A percentile compares a stretch with the other conserved stretches of the same genome.
These are phyloP conservation scores for Agelastica alni DNA, from an alignment of 2,888 invertebrate species.

Conservation along the genomic window DNA sequence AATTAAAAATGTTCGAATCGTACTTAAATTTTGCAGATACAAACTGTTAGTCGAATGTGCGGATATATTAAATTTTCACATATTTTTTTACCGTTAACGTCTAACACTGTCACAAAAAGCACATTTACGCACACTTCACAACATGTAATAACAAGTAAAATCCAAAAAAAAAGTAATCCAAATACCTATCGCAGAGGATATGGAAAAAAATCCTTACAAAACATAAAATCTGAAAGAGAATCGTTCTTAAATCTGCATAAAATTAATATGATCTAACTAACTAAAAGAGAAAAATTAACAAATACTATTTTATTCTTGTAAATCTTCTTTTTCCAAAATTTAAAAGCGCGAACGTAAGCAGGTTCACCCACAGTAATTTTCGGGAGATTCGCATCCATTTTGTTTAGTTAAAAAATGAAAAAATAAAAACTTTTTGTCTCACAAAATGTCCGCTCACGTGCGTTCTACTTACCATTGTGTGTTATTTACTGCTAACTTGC, in stretches of 20 bases:
- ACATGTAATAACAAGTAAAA: constrained; percentile 25
- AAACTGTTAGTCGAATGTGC: no score
- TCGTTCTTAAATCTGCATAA: constrained; percentile 19
- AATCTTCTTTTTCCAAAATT: constrained; percentile 54
- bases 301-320: constrained; percentile 54
- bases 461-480: constrained; percentile 56
- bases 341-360: constrained; percentile 50
- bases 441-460: constrained; percentile 33
- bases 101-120: constrained; percentile 34
- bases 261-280: constrained; percentile 30
- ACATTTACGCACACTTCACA: constrained; percentile 40
- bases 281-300: no score
- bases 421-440: no score
- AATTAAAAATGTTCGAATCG: no score
- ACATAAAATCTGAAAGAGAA: constrained; percentile 24
- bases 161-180: constrained; percentile 39
- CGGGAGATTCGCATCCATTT: constrained; percentile 31
- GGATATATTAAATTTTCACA: constrained; percentile 17
- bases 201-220: constrained; percentile 25
- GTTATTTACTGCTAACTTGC: constrained; percentile 59
- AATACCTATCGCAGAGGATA: constrained; percentile 39
- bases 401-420: constrained; percentile 15
- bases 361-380: constrained; percentile 43
- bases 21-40: no score
- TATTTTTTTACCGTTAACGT: constrained; percentile 13